Base-by-base conservation (phyloP, 2,113 vertebrate genomes). In the Nanorana parkeri region DNA sequence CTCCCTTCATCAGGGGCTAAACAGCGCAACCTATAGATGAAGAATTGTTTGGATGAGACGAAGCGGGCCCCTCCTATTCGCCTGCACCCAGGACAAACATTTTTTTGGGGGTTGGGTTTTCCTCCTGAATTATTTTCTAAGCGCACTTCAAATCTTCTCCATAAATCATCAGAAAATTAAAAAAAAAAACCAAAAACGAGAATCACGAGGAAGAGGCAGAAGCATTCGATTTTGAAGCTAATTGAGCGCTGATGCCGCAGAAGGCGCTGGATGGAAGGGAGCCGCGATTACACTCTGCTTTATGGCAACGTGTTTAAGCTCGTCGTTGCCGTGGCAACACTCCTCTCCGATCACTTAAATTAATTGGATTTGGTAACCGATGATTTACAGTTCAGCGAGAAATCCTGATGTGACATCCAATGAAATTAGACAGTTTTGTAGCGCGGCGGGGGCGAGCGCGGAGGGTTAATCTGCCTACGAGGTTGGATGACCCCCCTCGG, bases 321-420 rank as follows among this genome's bases (percentile, higher is more conserved):
- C 28, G 19, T 13, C 16, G 24, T 21, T 68, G 10, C 64, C 66
- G 21, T 16, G 52, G 26, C 23, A 56, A 20, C 23, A 32, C 61
- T 19, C 5, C 63, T 47, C 52, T 28, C 76, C n/a, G n/a, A 66
- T 54, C 36, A 54, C 63, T 78, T 78, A 78, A 28, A 78, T 60
- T 78, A 66, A 66, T 65, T 78, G 63, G 47, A 78, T 78, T 65
- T 64, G 24, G 29, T 52, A 41, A 52, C 23, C 63, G 19, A 77
- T 54, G 51, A 66, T 78, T 78, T 54, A 52, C 41, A 66, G 24
- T 66, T 78, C 41, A 66, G 36, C 0, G 36, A 64, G 28, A n/a
- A 28, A 52, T 66, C 28, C 21, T 54, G 24, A 54, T n/a, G 21
- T 64, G 55, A 36, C n/a, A 13, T 29, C 17, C 16, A 19, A 29